Evolutionary conservation across 1,140 invertebrate species (phyloP), one percentile per base, ranked within the genome.

Genomic region (Vanessa atalanta): DNA sequence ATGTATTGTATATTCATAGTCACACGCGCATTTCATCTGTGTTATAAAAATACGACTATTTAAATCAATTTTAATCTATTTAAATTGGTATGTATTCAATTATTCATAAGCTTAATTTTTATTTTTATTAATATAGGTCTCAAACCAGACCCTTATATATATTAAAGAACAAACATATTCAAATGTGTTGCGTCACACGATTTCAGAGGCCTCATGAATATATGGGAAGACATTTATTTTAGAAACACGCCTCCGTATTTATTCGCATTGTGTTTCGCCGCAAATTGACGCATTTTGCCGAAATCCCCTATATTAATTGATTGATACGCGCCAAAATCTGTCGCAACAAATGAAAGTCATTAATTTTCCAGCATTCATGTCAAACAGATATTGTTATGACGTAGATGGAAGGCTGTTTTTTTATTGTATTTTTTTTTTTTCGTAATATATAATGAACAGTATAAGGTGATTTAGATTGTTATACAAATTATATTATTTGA

Each of bases 261-360:
- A 51, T 57, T 65, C 43, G 51, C 60, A 73, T 66, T 72, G 31
- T 67, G 63, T 75, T 75, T 55, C 53, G 53, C 48, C 20, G 63
- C 63, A 50, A 75, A 70, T 75, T 55, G 61, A 48, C 67, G 55
- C 23, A 75, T 75, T 75, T 75, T 65, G n/a, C 73, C 55, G 63
- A 63, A 75, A 50, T 50, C 73, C 67, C n/a, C 2, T 70, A 57
- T 57, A 70, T 65, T 70, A 70, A 65, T 70, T 75, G 73, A 75
- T 75, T 66, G 73, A 75, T 70, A 60, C 67, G 48, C 67, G 67
- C 69, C 73, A 75, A 23, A 70, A 70, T 75, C 68, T 53, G 63
- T 75, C 68, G 67, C 72, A 51, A 74, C 61, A 68, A 69, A 74
- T 69, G 57, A 74, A 69, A 68, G 60, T 65, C 43, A 74, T 74